Base-by-base conservation (phyloP, 2,888 invertebrate species). In the Homarus gammarus region DNA sequence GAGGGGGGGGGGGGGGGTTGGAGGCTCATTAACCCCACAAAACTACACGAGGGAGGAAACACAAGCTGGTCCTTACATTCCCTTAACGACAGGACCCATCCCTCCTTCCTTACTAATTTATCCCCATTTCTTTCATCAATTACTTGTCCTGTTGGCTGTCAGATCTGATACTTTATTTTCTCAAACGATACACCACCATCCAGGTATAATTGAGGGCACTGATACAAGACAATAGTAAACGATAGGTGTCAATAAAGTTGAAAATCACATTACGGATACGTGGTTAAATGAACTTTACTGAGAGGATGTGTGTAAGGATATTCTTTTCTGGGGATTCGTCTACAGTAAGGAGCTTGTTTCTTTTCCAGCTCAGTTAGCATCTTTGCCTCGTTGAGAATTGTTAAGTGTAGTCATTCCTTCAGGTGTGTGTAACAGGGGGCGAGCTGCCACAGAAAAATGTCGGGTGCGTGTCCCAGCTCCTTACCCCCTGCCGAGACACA, bases 291-390 rank as follows among this genome's bases (percentile, higher is more conserved):
- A n/a, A 51, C 49, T n/a, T 31, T 22, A 44, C 51, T 18, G 77
- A 5, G 51, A 3, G 51, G 44, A 40, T 31, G 5, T 44, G 77
- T 36, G 36, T 82, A 64, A 38, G 33, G 40, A 44, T 82, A 31
- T 40, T 18, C 64, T 38, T 40, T 36, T 64, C 68, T 22, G 64
- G 27, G 68, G 81, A 27, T 61, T 38, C 40, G 12, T 64, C 68
- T 82, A 64, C 81, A 15, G 84, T 75, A 33, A 49, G 84, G 40
- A 73, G 61, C 73, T 38, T 84, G 84, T 84, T 84, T 51, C 84
- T 49, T 73, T 84, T 84, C 84, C 84, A 84, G 84, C 84, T 73
- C 84, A 84, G 73, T 84, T 84, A 84, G 73, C 84, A 84, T n/a
- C 73, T 38, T n/a, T 40, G 84, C 73, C 73, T 84, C 84, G 84